phyloP scores from a whole-genome alignment of 2,113 vertebrate species.

The Actenoides lindsayi region DNA sequence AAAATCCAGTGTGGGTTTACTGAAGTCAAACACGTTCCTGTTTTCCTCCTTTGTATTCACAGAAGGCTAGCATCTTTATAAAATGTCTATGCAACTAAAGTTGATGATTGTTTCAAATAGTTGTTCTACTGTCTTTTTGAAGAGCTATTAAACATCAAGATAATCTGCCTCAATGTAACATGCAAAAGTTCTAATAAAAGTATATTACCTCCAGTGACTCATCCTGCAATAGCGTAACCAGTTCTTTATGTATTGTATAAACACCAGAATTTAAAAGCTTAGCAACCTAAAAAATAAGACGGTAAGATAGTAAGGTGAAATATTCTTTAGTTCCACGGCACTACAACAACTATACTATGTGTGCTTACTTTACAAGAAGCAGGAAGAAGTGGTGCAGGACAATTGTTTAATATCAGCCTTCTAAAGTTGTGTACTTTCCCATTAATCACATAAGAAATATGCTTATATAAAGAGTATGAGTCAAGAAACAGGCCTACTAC shows the following conservation, averaged over 20 bases:
- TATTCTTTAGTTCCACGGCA: constrained; percentile 15
- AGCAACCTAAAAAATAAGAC: constrained; percentile 82
- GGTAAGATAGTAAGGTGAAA: constrained; percentile 7
- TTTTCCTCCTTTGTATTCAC: background rate
- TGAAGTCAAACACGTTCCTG: background rate
- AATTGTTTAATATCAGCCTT: background rate
- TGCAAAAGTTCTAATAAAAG: constrained; percentile 38
- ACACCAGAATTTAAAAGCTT: constrained; percentile 90
- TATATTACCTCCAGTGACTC: constrained; percentile 91
- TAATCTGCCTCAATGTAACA: background rate
- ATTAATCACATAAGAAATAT: background rate
- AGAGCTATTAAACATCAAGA: constrained; percentile 18
- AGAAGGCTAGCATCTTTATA: background rate
- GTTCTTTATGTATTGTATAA: constrained; percentile 90
- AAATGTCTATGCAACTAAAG: background rate
- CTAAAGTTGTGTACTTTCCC: background rate
- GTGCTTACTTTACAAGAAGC: background rate
- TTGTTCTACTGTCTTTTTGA: background rate
- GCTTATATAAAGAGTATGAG: background rate
- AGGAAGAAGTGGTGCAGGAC: background rate
- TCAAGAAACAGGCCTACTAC: background rate
- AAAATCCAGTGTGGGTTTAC: background rate
- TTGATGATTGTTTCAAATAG: background rate
- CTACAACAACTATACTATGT: background rate
- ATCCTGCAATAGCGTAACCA: constrained; percentile 89